Evolutionary conservation across 2,888 invertebrate genomes (phyloP).

Genomic region (Drosophila emarginata): DNA sequence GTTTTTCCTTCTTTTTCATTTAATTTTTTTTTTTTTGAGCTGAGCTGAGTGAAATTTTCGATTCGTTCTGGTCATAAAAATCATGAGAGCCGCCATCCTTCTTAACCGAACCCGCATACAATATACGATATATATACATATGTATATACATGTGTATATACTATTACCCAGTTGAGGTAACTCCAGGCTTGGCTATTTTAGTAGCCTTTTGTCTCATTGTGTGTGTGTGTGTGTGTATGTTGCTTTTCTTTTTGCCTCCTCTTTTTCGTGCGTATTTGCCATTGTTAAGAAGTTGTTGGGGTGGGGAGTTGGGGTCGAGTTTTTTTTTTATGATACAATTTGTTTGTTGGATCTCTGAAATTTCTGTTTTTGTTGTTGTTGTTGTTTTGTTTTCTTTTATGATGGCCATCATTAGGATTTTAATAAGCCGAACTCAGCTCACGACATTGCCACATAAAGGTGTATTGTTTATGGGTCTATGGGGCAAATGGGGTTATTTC

Average conservation of each 20-base stretch:
- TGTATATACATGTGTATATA: too few relatives aligned
- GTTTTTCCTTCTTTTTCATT: slow-evolving; percentile 12
- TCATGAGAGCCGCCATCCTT: slow-evolving; percentile 25
- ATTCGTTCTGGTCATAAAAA: slow-evolving; percentile 65
- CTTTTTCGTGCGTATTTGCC: slow-evolving; percentile 57
- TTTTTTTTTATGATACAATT: slow-evolving; percentile 64
- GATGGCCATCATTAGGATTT: slow-evolving; percentile 66
- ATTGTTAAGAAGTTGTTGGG: slow-evolving; percentile 34
- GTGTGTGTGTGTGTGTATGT: slow-evolving; percentile 14
- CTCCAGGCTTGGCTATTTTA: slow-evolving; percentile 51
- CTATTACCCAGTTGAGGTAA: slow-evolving; percentile 22
- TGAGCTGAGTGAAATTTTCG: slow-evolving; percentile 70
- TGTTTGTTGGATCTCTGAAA: slow-evolving; percentile 53
- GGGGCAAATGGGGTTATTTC: neutral
- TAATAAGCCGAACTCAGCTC: slow-evolving; percentile 66
- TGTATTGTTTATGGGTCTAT: slow-evolving; percentile 50
- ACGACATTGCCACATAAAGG: slow-evolving; percentile 41
- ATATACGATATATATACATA: too few relatives aligned
- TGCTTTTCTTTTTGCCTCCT: neutral
- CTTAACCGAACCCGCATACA: neutral
- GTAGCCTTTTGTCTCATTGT: slow-evolving; percentile 57
- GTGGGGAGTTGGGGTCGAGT: neutral
- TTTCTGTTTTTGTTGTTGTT: slow-evolving; percentile 52
- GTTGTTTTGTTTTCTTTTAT: slow-evolving; percentile 47
- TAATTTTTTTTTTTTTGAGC: slow-evolving; percentile 35